These are phyloP conservation scores for Tokudaia muenninki DNA, from an alignment of 2,797 vertebrate genomes.

Conservation along the genomic window DNA sequence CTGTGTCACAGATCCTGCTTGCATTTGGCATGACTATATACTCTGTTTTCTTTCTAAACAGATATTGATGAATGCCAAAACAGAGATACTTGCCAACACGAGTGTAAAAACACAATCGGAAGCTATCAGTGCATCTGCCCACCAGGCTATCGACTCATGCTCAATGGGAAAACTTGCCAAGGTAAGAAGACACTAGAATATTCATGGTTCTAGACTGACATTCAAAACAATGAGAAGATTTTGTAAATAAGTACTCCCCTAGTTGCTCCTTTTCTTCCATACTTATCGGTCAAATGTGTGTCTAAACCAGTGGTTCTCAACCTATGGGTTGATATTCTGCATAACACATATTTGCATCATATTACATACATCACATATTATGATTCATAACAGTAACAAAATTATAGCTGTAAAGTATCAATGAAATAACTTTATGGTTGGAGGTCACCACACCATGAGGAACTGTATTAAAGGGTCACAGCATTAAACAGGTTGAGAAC, in stretches of 20 bases:
- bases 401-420: neutral
- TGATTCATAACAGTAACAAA: neutral
- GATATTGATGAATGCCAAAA: conserved; percentile 98
- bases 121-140: conserved; percentile 96
- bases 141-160: conserved; percentile 93
- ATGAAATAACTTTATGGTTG: neutral
- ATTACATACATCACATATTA: neutral
- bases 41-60: conserved; percentile 83
- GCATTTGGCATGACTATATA: neutral
- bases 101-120: conserved; percentile 95
- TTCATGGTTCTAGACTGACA: neutral
- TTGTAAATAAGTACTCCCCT: neutral
- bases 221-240: neutral
- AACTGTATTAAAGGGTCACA: neutral
- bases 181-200: conserved; percentile 87
- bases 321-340: neutral
- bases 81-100: conserved; percentile 95
- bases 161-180: conserved; percentile 97
- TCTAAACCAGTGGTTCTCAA: neutral
- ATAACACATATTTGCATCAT: neutral
- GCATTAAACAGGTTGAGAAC: neutral
- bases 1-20: neutral
- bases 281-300: neutral
- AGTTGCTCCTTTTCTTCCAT: neutral
- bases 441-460: neutral